Evolutionary conservation across 2,797 vertebrate genomes (phyloP), one percentile per base, ranked within the genome.

Genomic region (Spatula versicolor): DNA sequence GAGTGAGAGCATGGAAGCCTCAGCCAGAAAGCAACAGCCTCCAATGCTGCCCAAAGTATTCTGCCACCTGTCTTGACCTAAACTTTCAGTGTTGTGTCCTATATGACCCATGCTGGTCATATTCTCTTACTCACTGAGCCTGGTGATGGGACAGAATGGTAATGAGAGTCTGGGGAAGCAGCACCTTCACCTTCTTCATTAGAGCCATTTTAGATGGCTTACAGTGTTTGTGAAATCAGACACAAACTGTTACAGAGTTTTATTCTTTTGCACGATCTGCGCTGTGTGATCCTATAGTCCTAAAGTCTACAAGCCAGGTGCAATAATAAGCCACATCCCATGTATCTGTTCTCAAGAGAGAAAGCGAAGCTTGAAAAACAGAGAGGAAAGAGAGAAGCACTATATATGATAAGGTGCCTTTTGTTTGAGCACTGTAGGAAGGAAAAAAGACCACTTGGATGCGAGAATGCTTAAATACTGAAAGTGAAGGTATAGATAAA

Each of bases 401-500:
- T 64, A 39, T 2, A 48, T 25, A 45, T 58, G 54, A 33, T 31
- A 95, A 67, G 81, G 76, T 45, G 73, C 17, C 55, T 92, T 92
- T 88, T 50, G 48, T 69, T 60, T 68, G 71, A 91, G 52, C 35
- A 41, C 68, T 16, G n/a, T 25, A 21, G 31, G 52, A 91, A 94
- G 28, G 37, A 45, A 86, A 82, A 62, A 79, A 93, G 43, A 50
- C 26, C 21, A 79, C 39, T 52, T 62, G 66, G 54, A 92, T 4
- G 25, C 31, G 87, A 59, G 48, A 90, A 9, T 83, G 73, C 33
- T 85, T 86, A 84, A 94, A 92, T 86, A 60, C 12, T 77, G 31
- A 86, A 96, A 46, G 84, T 26, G 23, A 93, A 94, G 59, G 28
- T 56, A 48, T 17, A 55, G 59, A 92, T 67, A 60, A 86, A 86